Conservation (phyloP, 2,888 invertebrate species). For the Trichogramma dendrolimi region DNA sequence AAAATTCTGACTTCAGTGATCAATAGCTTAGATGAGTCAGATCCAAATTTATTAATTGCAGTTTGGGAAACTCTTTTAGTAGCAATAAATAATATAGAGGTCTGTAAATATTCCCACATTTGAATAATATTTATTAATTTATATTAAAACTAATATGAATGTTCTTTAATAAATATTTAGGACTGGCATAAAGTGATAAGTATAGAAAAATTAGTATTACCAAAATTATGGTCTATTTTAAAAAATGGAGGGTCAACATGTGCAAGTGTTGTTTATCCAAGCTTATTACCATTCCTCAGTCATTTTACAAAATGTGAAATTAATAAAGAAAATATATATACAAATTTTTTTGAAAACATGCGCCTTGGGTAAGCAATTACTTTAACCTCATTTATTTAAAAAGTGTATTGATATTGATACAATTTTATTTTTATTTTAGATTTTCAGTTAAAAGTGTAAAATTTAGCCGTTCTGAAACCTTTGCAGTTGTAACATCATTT, state of each 20-base stretch:
- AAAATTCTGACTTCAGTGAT: constrained; percentile 61
- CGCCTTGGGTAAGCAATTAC: constrained; percentile 58
- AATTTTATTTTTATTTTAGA: constrained; percentile 47
- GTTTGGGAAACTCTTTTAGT: constrained; percentile 74
- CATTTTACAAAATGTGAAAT: constrained; percentile 59
- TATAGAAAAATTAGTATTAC: constrained; percentile 69
- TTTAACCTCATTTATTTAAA: background rate
- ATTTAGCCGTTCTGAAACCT: constrained; percentile 65
- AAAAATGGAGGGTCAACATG: constrained; percentile 73
- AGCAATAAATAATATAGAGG: constrained; percentile 58
- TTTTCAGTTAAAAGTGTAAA: constrained; percentile 60
- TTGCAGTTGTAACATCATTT: constrained; percentile 64
- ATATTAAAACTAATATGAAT: constrained; percentile 6
- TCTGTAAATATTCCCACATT: constrained; percentile 36
- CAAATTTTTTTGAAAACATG: constrained; percentile 66
- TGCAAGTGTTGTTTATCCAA: constrained; percentile 68
- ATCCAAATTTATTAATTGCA: constrained; percentile 62
- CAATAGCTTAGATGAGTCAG: constrained; percentile 65
- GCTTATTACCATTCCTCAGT: constrained; percentile 73
- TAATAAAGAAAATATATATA: constrained; percentile 57
- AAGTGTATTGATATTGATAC: background rate
- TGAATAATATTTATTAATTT: constrained; percentile 6
- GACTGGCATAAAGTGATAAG: constrained; percentile 69
- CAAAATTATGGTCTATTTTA: constrained; percentile 66
- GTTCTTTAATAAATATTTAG: constrained; percentile 51